These are phyloP conservation scores for Melinaea marsaeus DNA, from an alignment of 2,888 invertebrate genomes.

Conservation along the genomic window DNA sequence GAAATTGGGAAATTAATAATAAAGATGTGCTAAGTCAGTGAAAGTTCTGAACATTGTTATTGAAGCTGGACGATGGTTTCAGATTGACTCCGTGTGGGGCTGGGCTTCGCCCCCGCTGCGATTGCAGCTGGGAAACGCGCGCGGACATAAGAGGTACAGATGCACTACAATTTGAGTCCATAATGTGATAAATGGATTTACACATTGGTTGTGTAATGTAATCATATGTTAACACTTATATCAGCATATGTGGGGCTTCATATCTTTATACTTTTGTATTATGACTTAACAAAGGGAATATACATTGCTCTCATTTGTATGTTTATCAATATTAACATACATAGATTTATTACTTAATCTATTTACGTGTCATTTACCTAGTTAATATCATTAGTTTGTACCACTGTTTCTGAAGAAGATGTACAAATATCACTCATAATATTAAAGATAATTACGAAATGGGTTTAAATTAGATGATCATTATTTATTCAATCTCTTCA, in stretches of 20 bases:
- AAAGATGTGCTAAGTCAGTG: conserved; percentile 16
- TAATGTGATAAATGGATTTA: conserved; percentile 1
- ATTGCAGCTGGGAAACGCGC: conserved; percentile 84
- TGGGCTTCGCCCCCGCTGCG: conserved; percentile 95
- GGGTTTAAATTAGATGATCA: neutral
- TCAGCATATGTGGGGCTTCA: conserved; percentile 11
- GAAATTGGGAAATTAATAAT: neutral
- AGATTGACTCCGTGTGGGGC: conserved; percentile 97
- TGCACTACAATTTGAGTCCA: conserved; percentile 6
- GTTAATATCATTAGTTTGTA: no score
- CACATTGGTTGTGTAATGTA: conserved; percentile 13
- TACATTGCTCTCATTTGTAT: no score
- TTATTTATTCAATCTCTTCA: neutral
- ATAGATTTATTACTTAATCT: neutral
- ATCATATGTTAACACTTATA: conserved; percentile 18
- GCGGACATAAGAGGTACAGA: conserved; percentile 69
- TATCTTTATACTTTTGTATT: neutral
- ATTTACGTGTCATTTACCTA: no score
- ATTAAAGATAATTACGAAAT: neutral
- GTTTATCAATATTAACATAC: neutral
- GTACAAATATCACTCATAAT: no score
- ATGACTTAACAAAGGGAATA: neutral
- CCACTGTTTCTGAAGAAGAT: no score
- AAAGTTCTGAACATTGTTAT: conserved; percentile 28
- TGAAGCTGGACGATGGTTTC: conserved; percentile 61